These are phyloP conservation scores for Eristalinus aeneus DNA, from an alignment of 2,888 invertebrate genomes.

Conservation along the genomic window DNA sequence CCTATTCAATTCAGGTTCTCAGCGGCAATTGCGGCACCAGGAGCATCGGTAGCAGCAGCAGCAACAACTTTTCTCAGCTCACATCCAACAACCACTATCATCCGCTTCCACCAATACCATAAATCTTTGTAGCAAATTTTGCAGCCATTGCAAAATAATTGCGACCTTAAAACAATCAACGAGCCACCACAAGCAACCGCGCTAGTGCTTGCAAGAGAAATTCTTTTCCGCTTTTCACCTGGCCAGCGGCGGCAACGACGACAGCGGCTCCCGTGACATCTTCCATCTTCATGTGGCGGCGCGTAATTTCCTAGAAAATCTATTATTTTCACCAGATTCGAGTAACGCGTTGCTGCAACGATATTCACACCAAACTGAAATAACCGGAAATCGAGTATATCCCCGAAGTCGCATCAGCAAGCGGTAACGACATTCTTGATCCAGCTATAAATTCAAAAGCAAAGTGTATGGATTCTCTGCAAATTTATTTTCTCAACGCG, in stretches of 20 bases:
- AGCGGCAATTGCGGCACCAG: neutral
- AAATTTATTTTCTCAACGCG: too few relatives aligned
- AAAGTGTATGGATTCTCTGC: too few relatives aligned
- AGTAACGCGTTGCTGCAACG: slow-evolving; percentile 69
- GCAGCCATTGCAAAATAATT: slow-evolving; percentile 67
- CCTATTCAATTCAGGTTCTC: slow-evolving; percentile 61
- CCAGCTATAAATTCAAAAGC: too few relatives aligned
- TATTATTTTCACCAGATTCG: slow-evolving; percentile 63
- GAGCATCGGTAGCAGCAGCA: neutral
- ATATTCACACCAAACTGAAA: slow-evolving; percentile 7
- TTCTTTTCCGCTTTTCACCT: slow-evolving; percentile 43
- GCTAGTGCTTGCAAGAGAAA: slow-evolving; percentile 44
- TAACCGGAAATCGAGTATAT: slow-evolving; percentile 21
- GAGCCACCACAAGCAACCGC: slow-evolving; percentile 46
- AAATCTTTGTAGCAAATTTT: slow-evolving; percentile 67
- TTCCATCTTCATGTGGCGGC: slow-evolving; percentile 54
- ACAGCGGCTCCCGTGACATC: slow-evolving; percentile 38
- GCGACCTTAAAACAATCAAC: slow-evolving; percentile 71
- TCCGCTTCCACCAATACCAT: slow-evolving; percentile 65
- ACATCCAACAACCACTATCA: slow-evolving; percentile 57
- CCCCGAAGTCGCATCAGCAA: neutral
- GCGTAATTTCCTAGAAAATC: slow-evolving; percentile 66
- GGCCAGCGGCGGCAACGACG: neutral
- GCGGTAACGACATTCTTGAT: neutral
- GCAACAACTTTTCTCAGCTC: slow-evolving; percentile 53